Evolutionary conservation across 2,113 vertebrate species (phyloP).

Genomic region (Paedocypris sp.): DNA sequence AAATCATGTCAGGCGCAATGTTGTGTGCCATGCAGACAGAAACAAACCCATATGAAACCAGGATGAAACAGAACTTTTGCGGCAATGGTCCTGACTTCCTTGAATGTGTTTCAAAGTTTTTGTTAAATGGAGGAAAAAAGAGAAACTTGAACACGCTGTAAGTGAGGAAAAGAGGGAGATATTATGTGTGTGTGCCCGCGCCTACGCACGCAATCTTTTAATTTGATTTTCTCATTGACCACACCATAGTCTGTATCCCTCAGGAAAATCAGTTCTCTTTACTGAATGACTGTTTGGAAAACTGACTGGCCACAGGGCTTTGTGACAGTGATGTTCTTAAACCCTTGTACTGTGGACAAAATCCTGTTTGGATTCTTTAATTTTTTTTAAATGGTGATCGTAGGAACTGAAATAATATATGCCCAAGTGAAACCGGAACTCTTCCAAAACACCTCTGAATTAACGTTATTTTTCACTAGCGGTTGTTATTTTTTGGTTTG

Average conservation of each 20-base stretch:
- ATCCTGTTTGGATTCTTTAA: neutral
- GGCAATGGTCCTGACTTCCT: constrained; percentile 52
- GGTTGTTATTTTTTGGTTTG: constrained; percentile 10
- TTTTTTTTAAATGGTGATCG: neutral
- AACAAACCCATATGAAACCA: neutral
- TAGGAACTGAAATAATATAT: neutral
- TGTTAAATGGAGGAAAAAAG: constrained; percentile 29
- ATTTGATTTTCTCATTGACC: constrained; percentile 25
- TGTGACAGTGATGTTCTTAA: constrained; percentile 30
- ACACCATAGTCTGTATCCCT: constrained; percentile 49
- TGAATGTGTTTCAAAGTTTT: constrained; percentile 45
- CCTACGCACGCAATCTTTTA: neutral
- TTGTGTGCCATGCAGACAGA: neutral
- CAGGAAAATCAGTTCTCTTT: constrained; percentile 50
- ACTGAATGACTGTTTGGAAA: constrained; percentile 25
- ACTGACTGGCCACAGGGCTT: constrained; percentile 30
- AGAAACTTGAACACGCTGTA: constrained; percentile 48
- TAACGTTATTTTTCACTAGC: too few relatives aligned
- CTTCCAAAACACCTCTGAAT: too few relatives aligned
- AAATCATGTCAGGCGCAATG: neutral
- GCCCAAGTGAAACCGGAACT: neutral
- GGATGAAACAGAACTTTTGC: constrained; percentile 2
- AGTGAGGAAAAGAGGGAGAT: constrained; percentile 1
- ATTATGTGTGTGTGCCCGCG: neutral
- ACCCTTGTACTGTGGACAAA: constrained; percentile 31